Base-by-base conservation (phyloP, 2,113 vertebrate species). In the Sterrhoptilus dennistouni region DNA sequence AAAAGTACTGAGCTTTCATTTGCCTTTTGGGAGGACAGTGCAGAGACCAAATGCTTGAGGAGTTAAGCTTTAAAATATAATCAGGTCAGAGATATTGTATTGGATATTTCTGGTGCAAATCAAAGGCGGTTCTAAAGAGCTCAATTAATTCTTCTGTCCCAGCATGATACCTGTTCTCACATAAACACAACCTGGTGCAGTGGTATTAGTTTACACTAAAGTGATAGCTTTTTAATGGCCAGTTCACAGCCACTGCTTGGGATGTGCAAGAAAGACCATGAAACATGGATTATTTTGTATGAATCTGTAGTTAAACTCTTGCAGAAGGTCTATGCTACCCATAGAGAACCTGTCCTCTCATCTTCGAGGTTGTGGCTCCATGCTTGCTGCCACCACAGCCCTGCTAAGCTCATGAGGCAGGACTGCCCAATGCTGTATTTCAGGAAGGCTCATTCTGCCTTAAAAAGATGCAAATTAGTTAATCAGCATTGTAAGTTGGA, bases 101-200 rank as follows among this genome's bases (percentile, higher is more conserved):
- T 75, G 61, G 28, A 38, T 87, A 53, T 82, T 90, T 88, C 56
- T 77, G 35, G 11, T 71, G 63, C 63, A 94, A 83, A 96, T 90
- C 79, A 89, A 96, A 96, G 64, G 38, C 53, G 93, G 85, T 75
- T 80, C n/a, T 64, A 44, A 94, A 82, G 52, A 92, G 40, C 44
- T 72, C 64, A 70, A 66, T 65, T 90, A 86, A 88, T 71, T 42
- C 24, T 95, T 79, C n/a, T 95, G 35, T 83, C 49, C 47, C 83
- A 93, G 65, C 40, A 77, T 44, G 87, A 71, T 68, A 21, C 28
- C 75, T 72, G 14, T 22, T 57, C 15, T 50, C 35, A 44, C 25
- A 53, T 22, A 65, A 76, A 45, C 38, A 94, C 77, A 89, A 76
- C 42, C 36, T 38, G 49, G 10, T 56, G 25, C 27, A 17, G 10